Evolutionary conservation across 2,888 invertebrate species (phyloP), one percentile per base, ranked within the genome.

Genomic region (Caenorhabditis sp.): DNA sequence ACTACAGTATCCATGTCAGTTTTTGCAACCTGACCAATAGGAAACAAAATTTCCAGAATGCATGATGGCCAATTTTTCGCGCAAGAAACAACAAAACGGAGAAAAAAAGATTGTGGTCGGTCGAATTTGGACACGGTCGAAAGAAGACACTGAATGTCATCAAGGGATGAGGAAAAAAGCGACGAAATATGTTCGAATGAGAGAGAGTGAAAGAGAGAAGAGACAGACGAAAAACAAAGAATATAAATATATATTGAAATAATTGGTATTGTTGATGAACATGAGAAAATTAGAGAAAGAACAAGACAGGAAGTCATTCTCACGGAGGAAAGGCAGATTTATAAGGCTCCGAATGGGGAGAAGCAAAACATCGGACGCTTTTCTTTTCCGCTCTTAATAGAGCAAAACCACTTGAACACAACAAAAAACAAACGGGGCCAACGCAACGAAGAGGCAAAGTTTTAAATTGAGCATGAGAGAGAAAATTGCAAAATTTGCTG

Each of bases 321-420:
- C 21, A 38, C 50, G 17, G n/a, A 53, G 21, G n/a, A n/a, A n/a
- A n/a, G n/a, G n/a, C n/a, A 17, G 36, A 58, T 25, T 50, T 20
- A 8, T 50, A 14, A 50, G 50, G n/a, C n/a, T n/a, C n/a, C n/a
- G n/a, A n/a, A n/a, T n/a, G n/a, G n/a, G n/a, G n/a, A n/a, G n/a
- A n/a, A n/a, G n/a, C n/a, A n/a, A 36, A 36, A 36, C 5, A 36
- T 36, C 5, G 36, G 10, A 36, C 36, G 10, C 7, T 10, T 36
- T 36, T 36, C 10, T 36, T 36, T 10, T 36, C 10, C 36, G 5
- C 36, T 36, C 36, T 36, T 10, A 43, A 43, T 10, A 43, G 43
- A 43, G 43, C 56, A 67, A 52, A 63, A 59, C 36, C 59, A 61
- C 65, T 62, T 58, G 57, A 59, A 49, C 52, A 57, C 12, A 50